A percentile compares a stretch with the other conserved stretches of the same genome.
These are phyloP conservation scores for Tribolium castaneum DNA, from an alignment of 1,140 invertebrate species.

Conservation along the genomic window DNA sequence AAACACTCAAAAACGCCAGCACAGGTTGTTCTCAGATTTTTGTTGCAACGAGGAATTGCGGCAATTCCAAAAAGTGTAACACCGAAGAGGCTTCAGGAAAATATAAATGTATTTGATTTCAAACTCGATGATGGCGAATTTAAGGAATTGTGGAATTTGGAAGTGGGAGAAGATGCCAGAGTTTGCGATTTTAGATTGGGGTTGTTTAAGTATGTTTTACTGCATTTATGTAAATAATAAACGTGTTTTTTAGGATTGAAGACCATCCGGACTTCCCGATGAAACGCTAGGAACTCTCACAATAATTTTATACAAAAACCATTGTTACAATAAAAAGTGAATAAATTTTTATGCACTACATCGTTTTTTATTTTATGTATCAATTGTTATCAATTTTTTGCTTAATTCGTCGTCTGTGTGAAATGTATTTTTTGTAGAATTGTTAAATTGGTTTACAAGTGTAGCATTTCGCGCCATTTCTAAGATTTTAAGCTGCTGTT, in stretches of 20 bases:
- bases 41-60: conserved; percentile 68
- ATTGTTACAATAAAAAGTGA: not conserved
- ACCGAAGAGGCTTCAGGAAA: conserved; percentile 68
- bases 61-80: conserved; percentile 75
- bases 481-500: no score
- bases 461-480: no score
- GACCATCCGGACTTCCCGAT: not conserved
- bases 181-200: conserved; percentile 44
- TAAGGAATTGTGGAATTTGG: conserved; percentile 57
- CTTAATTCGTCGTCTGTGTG: no score
- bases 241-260: not conserved
- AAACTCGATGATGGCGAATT: conserved; percentile 62
- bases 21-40: conserved; percentile 71
- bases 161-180: not conserved
- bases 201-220: conserved; percentile 33
- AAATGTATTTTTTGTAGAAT: no score
- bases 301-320: not conserved
- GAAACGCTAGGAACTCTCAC: not conserved
- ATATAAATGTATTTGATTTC: conserved; percentile 68
- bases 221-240: not conserved
- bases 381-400: no score
- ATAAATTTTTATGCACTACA: no score
- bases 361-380: no score
- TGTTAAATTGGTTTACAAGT: no score
- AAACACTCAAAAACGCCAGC: conserved; percentile 70